These are phyloP conservation scores for Corynorhinus townsendii DNA, from an alignment of 2,113 vertebrate genomes.

Conservation along the genomic window DNA sequence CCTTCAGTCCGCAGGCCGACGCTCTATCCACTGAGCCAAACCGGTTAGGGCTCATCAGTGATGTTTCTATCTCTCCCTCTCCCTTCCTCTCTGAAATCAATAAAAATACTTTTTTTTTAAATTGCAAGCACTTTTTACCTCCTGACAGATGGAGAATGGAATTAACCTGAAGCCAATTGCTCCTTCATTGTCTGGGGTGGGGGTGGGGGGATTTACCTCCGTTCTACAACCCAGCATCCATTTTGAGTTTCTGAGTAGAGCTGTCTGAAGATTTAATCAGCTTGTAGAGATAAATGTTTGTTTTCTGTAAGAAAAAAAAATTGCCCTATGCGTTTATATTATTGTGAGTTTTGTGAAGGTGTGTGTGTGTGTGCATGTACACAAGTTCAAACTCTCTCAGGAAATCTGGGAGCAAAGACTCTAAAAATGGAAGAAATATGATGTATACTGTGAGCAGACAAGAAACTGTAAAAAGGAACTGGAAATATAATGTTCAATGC, in stretches of 20 bases:
- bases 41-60: too few species aligned
- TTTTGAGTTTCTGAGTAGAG: background rate
- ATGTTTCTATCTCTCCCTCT: too few species aligned
- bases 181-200: background rate
- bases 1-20: too few species aligned
- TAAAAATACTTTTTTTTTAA: too few species aligned
- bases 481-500: background rate
- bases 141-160: background rate
- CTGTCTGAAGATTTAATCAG: background rate
- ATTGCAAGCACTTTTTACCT: constrained; percentile 8
- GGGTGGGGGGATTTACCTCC: background rate
- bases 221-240: background rate
- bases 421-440: background rate
- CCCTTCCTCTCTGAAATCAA: too few species aligned
- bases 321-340: background rate
- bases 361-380: too few species aligned
- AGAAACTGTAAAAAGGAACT: background rate
- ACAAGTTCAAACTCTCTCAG: background rate
- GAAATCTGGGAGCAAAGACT: background rate
- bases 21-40: too few species aligned
- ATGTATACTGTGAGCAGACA: background rate
- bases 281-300: background rate
- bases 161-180: background rate
- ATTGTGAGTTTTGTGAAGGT: background rate
- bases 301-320: background rate